Base-by-base conservation (phyloP, 2,113 vertebrate genomes). In the Sebastes fasciatus region DNA sequence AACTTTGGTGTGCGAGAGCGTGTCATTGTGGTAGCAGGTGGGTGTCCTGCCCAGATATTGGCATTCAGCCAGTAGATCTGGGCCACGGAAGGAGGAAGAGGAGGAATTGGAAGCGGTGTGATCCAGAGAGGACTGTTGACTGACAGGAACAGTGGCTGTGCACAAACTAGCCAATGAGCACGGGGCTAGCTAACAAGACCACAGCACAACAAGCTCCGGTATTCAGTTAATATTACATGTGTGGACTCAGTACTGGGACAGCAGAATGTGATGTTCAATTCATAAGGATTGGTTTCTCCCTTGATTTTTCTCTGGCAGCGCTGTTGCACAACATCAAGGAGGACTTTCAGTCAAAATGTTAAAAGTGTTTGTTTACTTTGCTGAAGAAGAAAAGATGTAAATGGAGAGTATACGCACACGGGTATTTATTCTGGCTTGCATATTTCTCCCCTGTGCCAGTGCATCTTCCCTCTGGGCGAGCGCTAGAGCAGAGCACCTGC, bases 61-160 rank as follows among this genome's bases (percentile, higher is more conserved):
- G 87, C 88, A 63, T 69, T 21, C 42, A 74, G 88, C 83, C 90
- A 84, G 45, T 45, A 80, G 80, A 62, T 82, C 58, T 85, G 54
- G 67, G 82, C 74, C 62, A 73, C 14, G 58, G 49, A 54, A 66
- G 48, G 69, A 71, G 57, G 75, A 72, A 42, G 61, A 79, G 62
- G 75, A 86, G 82, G 75, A 74, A 46, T 26, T 40, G n/a, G 73
- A 74, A 49, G 70, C 3, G 34, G 60, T 64, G 5, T 75, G 89
- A 90, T 84, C 69, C 74, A 76, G 48, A 76, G 48, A 58, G 54
- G 75, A 65, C 54, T 46, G 85, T 73, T 93, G 93, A 94, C 65
- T 93, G 92, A 94, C 92, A 73, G 92, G 83, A 92, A 91, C 92
- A 94, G 92, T 79, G 90, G 91, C 79, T 79, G 84, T 48, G 69